These are phyloP conservation scores for Scaeva pyrastri DNA, from an alignment of 2,888 invertebrate species.

Conservation along the genomic window DNA sequence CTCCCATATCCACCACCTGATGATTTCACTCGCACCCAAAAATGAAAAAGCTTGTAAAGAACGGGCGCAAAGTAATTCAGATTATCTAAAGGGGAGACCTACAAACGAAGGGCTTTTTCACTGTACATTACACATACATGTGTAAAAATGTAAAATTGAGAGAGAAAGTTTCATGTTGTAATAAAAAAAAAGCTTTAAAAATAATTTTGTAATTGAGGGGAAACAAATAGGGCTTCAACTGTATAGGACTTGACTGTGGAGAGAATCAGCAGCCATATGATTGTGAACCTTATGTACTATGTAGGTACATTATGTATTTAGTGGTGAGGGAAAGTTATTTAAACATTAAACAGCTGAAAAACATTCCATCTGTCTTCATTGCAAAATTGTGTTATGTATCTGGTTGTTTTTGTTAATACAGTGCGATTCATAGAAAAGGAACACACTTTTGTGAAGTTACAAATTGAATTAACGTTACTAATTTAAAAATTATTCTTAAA, in stretches of 20 bases:
- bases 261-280: slow-evolving; percentile 7
- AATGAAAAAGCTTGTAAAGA: slow-evolving; percentile 17
- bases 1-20: slow-evolving; percentile 63
- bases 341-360: slow-evolving; percentile 28
- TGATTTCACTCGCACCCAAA: slow-evolving; percentile 41
- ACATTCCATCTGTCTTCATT: neutral
- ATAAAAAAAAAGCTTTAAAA: neutral
- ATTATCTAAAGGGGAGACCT: neutral
- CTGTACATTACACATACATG: slow-evolving; percentile 6
- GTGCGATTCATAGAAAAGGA: slow-evolving; percentile 11
- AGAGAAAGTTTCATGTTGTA: neutral
- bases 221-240: slow-evolving; percentile 32
- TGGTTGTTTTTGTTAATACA: neutral
- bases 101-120: neutral
- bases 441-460: neutral
- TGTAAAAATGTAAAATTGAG: neutral
- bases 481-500: too few relatives aligned
- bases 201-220: slow-evolving; percentile 26
- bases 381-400: neutral
- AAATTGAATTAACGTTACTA: too few relatives aligned
- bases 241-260: neutral
- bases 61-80: neutral
- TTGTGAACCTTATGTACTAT: neutral
- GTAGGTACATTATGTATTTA: neutral
- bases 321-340: neutral